These are phyloP conservation scores for Cyprinodon brontotheroides DNA, from an alignment of 2,113 vertebrate species.

Conservation along the genomic window DNA sequence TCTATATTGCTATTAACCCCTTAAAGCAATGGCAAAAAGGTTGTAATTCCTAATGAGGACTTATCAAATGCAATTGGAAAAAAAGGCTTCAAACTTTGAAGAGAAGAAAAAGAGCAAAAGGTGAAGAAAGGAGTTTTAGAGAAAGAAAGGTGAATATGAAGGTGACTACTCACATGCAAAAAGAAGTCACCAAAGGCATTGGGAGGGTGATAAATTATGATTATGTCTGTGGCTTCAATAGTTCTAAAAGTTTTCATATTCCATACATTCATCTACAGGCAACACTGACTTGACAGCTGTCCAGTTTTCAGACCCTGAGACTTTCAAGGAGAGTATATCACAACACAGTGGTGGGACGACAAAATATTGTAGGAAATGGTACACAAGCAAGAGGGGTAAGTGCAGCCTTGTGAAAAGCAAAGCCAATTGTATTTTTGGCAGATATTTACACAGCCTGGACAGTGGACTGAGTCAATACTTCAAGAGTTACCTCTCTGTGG, in stretches of 20 bases:
- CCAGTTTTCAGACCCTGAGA: too few relatives aligned
- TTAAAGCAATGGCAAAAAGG: constrained; percentile 11
- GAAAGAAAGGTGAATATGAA: not conserved
- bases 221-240: not conserved
- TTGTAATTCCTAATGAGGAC: constrained; percentile 57
- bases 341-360: too few relatives aligned
- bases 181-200: constrained; percentile 3
- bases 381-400: too few relatives aligned
- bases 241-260: constrained; percentile 7
- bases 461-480: too few relatives aligned
- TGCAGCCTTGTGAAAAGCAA: too few relatives aligned
- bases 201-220: not conserved
- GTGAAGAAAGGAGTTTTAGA: constrained; percentile 6
- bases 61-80: constrained; percentile 30
- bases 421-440: too few relatives aligned
- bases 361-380: too few relatives aligned
- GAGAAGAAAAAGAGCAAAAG: constrained; percentile 12
- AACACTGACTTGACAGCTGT: too few relatives aligned
- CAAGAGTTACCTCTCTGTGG: too few relatives aligned
- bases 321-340: too few relatives aligned
- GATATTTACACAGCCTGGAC: too few relatives aligned
- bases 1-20: constrained; percentile 63
- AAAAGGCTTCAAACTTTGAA: constrained; percentile 16
- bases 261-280: too few relatives aligned
- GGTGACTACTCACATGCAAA: not conserved